Conservation (phyloP, 1,140 invertebrate genomes). For the Ceratina australensis region DNA sequence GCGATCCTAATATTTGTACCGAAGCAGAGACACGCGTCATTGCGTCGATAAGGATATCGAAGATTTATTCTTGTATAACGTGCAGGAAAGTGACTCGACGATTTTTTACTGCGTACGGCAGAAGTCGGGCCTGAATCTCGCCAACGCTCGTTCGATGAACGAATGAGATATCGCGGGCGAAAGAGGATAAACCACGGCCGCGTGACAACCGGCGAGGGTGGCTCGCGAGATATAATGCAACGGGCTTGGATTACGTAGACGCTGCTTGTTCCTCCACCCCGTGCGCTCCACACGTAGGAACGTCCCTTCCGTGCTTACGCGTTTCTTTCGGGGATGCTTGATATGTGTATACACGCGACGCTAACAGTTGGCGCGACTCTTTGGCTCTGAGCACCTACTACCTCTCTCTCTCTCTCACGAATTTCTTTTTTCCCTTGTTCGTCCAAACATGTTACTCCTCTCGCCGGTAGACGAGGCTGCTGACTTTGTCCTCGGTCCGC, state of each 20-base stretch:
- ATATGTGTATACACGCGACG: background rate
- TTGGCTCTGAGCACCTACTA: conserved; percentile 26
- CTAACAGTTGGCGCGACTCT: conserved; percentile 31
- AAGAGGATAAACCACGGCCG: conserved; percentile 27
- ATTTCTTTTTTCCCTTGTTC: background rate
- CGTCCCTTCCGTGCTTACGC: background rate
- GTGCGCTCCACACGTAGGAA: conserved; percentile 7
- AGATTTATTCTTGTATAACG: too few species aligned
- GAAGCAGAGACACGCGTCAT: too few species aligned
- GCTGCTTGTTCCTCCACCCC: background rate
- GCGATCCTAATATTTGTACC: too few species aligned
- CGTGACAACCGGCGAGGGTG: background rate
- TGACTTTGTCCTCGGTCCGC: conserved; percentile 1
- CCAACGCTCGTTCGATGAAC: conserved; percentile 9
- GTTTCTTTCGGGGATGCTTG: background rate
- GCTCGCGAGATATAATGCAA: conserved; percentile 21
- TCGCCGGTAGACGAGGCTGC: background rate
- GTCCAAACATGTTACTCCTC: too few species aligned
- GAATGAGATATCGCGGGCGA: conserved; percentile 18
- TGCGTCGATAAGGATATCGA: too few species aligned
- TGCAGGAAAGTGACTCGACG: too few species aligned
- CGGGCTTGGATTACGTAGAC: conserved; percentile 9
- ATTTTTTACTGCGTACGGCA: background rate
- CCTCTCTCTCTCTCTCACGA: background rate
- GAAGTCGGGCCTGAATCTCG: conserved; percentile 28